Evolutionary conservation across 2,113 vertebrate genomes (phyloP).

Genomic region (Gavia stellata): DNA sequence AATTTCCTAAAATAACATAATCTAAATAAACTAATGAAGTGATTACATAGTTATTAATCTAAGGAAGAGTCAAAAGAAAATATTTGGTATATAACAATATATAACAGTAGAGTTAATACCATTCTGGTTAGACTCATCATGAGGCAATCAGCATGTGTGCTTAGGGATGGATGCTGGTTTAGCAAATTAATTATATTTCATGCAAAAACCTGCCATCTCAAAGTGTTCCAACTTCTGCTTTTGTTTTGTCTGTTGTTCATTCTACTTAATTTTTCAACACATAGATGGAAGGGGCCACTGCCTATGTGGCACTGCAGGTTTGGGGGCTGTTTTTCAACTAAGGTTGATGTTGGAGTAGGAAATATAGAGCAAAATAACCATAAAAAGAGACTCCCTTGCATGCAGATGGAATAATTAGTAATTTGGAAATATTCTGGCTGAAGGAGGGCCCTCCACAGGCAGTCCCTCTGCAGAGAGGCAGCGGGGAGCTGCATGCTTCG

Average conservation of each 20-base stretch:
- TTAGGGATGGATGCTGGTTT: background rate
- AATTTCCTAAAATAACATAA: constrained; percentile 60
- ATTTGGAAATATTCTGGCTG: background rate
- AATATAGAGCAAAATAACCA: background rate
- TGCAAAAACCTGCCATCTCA: background rate
- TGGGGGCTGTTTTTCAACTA: background rate
- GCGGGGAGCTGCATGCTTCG: background rate
- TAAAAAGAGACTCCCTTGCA: background rate
- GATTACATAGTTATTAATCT: constrained; percentile 55
- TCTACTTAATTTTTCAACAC: background rate
- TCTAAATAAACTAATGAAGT: constrained; percentile 68
- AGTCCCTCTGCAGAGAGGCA: background rate
- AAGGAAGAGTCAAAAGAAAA: constrained; percentile 22
- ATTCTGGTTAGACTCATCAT: background rate
- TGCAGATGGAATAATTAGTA: background rate
- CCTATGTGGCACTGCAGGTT: background rate
- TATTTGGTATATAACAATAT: background rate
- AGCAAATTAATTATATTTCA: constrained; percentile 10
- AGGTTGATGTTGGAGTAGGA: background rate
- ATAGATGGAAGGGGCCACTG: background rate
- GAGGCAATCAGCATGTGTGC: constrained; percentile 31
- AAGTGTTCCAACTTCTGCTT: background rate
- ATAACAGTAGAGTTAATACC: background rate
- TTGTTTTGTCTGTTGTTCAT: background rate
- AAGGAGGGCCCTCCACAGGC: background rate